Conservation (phyloP, 2,797 vertebrate genomes). For the Manis pentadactyla region DNA sequence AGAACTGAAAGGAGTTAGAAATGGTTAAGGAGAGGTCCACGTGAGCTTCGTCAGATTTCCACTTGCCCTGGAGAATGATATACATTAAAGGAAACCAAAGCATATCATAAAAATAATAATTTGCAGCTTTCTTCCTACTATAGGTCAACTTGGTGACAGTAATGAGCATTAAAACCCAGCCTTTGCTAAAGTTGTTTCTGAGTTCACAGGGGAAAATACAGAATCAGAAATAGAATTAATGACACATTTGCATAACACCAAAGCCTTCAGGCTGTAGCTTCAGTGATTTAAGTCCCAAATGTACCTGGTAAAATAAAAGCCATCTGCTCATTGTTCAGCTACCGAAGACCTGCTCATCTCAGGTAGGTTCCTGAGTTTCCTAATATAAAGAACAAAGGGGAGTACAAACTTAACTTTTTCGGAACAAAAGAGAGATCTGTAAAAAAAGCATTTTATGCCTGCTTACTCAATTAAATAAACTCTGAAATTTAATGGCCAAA, state of each 20-base stretch:
- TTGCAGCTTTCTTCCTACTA: background rate
- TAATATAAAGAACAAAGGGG: background rate
- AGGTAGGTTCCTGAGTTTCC: background rate
- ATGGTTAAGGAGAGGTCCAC: background rate
- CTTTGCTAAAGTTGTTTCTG: background rate
- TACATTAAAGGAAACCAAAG: background rate
- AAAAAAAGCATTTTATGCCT: background rate
- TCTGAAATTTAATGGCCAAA: background rate
- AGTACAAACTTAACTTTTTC: background rate
- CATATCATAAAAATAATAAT: background rate
- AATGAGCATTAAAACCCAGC: background rate
- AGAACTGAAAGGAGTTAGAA: background rate
- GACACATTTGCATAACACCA: background rate
- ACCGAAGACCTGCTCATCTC: background rate
- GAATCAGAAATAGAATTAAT: background rate
- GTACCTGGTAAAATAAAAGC: background rate
- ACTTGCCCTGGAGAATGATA: background rate
- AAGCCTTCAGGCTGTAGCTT: background rate
- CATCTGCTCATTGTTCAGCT: rapidly evolving
- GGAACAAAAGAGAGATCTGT: background rate
- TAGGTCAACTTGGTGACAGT: rapidly evolving
- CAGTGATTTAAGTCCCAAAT: background rate
- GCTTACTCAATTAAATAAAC: too few species aligned
- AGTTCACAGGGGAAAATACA: background rate
- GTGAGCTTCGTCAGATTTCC: background rate